Evolutionary conservation across 37 sponge, comb jelly and placozoan species (phyloP), one percentile per base, ranked within the genome.

Genomic region (Beroe ovata): DNA sequence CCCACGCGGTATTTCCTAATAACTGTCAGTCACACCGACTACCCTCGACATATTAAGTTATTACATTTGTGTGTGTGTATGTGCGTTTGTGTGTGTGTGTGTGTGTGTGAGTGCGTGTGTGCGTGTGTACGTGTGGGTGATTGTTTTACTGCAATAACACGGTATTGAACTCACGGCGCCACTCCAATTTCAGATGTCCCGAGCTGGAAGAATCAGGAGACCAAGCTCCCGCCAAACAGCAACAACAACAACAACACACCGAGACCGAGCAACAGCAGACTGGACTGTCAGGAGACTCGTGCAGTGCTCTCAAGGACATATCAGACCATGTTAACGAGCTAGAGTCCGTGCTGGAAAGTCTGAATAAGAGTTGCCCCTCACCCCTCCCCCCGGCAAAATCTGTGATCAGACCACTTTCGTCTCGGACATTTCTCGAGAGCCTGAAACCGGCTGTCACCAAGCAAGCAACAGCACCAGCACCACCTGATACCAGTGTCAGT

Each of bases 321-420:
- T 69, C 71, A 3, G 71, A 69, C 38, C 71, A 69, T 20, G 71
- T 69, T 35, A 69, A 69, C 20, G 71, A 69, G 38, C 38, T 69
- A 38, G 71, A 69, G 71, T 36, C 38, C 8, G 71, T 69, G 6
- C 71, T 69, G 71, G 71, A 69, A 20, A 69, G 71, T 28, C 71
- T 69, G 20, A 36, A 29, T 3, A 69, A 69, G 38, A 34, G 71
- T 28, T 69, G 71, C 25, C 71, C 71, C 38, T 69, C 71, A 14
- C 71, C 71, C 71, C 38, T 34, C 25, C 36, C 71, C 25, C 26
- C 38, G 3, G 38, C 71, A 6, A 25, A 20, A 16, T 16, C 71
- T 20, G 38, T 69, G 11, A 19, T 69, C 25, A 69, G 71, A 34
- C 63, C 63, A 3, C 63, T 62, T 6, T 36, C 71, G 26, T 36